These are phyloP conservation scores for Actinia tenebrosa DNA, from an alignment of 64 coral and sea anemone genomes.

Conservation along the genomic window DNA sequence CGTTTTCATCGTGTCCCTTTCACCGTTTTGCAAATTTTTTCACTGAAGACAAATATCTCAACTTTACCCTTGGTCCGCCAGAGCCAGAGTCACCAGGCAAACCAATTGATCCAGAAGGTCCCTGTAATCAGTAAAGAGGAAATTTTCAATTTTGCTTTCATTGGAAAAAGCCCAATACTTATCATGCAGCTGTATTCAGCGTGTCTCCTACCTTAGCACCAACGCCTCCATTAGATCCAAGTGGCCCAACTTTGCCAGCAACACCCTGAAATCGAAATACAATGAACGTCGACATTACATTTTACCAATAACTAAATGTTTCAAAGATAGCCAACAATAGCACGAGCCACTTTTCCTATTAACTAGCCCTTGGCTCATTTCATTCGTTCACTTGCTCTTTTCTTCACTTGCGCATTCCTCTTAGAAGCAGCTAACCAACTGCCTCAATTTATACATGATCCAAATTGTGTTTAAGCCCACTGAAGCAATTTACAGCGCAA, in stretches of 20 bases:
- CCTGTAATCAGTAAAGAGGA: neutral
- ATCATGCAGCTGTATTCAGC: no score
- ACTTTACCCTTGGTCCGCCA: slow-evolving; percentile 4
- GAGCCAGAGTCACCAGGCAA: slow-evolving; percentile 18
- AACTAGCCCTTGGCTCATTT: no score
- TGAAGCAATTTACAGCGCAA: no score
- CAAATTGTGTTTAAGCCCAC: no score
- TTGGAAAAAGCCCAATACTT: neutral
- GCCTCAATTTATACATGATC: no score
- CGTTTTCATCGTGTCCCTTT: no score
- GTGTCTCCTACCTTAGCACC: neutral
- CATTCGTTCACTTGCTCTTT: no score
- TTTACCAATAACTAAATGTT: neutral
- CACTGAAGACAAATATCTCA: neutral
- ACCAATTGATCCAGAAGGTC: slow-evolving; percentile 9
- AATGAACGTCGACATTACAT: neutral
- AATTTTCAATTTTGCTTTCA: neutral
- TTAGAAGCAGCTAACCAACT: no score
- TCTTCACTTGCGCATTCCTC: no score
- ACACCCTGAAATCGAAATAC: neutral
- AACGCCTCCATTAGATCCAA: neutral
- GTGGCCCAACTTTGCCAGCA: neutral
- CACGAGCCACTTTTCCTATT: no score
- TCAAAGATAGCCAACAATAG: no score
- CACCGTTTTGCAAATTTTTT: no score